Conservation (phyloP, 2,797 vertebrate species). For the Hybognathus amarus region DNA sequence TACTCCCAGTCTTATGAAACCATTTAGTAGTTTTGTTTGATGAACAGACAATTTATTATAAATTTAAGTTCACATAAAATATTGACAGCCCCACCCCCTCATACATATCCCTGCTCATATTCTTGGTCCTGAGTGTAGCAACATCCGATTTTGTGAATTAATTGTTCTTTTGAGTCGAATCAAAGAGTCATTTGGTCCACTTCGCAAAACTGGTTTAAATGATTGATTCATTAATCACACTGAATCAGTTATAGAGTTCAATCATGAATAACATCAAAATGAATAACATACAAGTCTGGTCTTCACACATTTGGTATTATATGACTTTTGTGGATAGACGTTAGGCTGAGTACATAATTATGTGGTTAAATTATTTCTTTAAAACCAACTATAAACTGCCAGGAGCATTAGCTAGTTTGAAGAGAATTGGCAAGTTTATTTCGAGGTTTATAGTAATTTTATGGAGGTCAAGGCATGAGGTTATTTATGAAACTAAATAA, state of each 20-base stretch:
- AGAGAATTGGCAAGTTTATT: background rate
- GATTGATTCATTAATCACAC: background rate
- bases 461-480: background rate
- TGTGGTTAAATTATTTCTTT: background rate
- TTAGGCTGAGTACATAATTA: background rate
- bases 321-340: background rate
- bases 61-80: background rate
- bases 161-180: background rate
- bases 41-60: background rate
- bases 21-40: background rate
- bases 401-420: background rate
- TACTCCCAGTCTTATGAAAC: background rate
- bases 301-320: background rate
- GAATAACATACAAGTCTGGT: no score
- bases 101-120: background rate
- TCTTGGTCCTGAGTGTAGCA: background rate
- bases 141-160: background rate
- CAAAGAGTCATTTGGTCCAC: background rate
- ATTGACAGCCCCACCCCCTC: background rate
- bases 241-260: background rate
- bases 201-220: background rate
- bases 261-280: background rate
- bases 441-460: background rate
- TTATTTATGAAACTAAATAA: constrained; percentile 22
- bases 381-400: background rate